These are phyloP conservation scores for Serinus canaria DNA, from an alignment of 2,113 vertebrate species.

Conservation along the genomic window DNA sequence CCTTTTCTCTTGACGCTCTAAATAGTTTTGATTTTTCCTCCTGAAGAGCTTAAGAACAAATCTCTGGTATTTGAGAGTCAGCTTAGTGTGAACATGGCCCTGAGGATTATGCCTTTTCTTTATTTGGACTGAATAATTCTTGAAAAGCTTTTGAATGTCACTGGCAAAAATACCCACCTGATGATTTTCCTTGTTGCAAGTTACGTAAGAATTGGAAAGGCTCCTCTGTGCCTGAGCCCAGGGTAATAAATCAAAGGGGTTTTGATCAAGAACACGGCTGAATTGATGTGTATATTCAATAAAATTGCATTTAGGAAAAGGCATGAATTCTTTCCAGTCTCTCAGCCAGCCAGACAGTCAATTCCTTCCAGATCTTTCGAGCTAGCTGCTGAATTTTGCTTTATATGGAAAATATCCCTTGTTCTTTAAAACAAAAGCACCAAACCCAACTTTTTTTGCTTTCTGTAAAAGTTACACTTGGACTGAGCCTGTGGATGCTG, in stretches of 20 bases:
- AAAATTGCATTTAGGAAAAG: not conserved
- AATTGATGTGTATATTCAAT: not conserved
- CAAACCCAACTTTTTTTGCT: not conserved
- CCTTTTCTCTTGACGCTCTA: not conserved
- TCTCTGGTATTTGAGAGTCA: not conserved
- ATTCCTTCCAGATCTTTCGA: not conserved
- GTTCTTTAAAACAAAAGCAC: not conserved
- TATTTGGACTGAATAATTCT: conserved; percentile 16
- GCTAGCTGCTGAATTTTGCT: not conserved
- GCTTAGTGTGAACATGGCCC: not conserved
- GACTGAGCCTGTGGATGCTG: not conserved
- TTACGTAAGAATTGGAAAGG: not conserved
- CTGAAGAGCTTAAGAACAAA: not conserved
- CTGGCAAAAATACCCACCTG: not conserved
- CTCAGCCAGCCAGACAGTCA: not conserved
- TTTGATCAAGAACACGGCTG: not conserved
- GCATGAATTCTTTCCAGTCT: not conserved
- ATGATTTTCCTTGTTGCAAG: not conserved
- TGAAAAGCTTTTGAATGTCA: not conserved
- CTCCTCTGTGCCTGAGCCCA: not conserved
- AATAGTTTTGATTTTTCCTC: not conserved
- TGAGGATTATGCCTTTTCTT: not conserved
- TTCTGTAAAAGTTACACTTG: not conserved
- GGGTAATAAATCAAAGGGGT: not conserved
- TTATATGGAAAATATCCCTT: not conserved